Percentiles rank a stretch among this genome's conserved stretches.
Conservation (phyloP, 2,888 invertebrate genomes). For the Brachyopa scutellaris region DNA sequence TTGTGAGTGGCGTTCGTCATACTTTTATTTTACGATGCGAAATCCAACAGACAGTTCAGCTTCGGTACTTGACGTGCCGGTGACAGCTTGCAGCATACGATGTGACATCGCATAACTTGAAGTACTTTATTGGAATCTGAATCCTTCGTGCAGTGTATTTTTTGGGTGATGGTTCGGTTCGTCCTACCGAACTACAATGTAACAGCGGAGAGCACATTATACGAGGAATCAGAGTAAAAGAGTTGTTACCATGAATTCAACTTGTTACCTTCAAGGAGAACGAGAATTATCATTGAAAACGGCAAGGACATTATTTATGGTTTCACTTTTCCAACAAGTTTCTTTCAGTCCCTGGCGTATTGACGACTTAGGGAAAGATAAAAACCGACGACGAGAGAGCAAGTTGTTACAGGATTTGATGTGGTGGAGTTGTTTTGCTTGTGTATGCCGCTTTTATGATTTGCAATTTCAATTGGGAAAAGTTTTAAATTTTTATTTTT, state of each 20-base stretch:
- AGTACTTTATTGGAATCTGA: constrained; percentile 49
- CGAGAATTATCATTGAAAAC: constrained; percentile 40
- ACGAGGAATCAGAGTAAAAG: background rate
- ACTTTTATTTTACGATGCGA: constrained; percentile 32
- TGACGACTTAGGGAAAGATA: background rate
- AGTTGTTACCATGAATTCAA: constrained; percentile 36
- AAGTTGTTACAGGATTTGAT: constrained; percentile 2
- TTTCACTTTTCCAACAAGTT: constrained; percentile 23
- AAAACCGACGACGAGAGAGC: background rate
- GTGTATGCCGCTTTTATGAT: constrained; percentile 21
- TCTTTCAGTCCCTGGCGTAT: constrained; percentile 1
- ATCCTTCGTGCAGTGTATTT: constrained; percentile 19
- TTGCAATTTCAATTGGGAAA: constrained; percentile 39
- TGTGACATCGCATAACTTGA: constrained; percentile 19
- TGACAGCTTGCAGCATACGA: constrained; percentile 46
- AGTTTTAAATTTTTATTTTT: too few species aligned
- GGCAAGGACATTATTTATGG: constrained; percentile 42
- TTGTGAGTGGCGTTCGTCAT: constrained; percentile 32
- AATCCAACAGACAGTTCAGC: constrained; percentile 52
- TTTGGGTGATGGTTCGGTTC: background rate
- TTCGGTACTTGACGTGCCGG: constrained; percentile 45
- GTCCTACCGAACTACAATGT: too few species aligned
- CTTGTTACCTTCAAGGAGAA: constrained; percentile 28
- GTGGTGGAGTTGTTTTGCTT: background rate
- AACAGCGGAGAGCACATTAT: too few species aligned